These are phyloP conservation scores for Engraulis encrasicolus DNA, from an alignment of 2,113 vertebrate species.

Conservation along the genomic window DNA sequence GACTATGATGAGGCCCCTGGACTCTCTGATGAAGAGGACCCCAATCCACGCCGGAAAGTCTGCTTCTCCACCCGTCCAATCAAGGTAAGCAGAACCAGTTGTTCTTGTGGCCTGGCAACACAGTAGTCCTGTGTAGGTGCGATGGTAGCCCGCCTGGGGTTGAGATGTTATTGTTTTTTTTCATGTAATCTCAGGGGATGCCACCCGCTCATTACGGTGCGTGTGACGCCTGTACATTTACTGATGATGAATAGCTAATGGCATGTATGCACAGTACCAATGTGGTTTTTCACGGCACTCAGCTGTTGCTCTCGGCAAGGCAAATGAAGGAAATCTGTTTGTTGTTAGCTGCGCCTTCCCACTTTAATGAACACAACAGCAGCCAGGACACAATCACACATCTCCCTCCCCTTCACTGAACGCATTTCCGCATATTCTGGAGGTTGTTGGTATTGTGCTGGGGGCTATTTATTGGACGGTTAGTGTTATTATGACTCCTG, in stretches of 20 bases:
- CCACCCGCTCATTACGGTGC: not conserved
- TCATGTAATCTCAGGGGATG: not conserved
- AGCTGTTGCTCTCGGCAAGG: not conserved
- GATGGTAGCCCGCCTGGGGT: not conserved
- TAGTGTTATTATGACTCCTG: slow-evolving; percentile 42
- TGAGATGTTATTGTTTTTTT: not conserved
- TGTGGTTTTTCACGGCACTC: not conserved
- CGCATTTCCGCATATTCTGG: not conserved
- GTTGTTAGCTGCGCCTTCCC: not conserved
- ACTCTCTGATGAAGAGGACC: slow-evolving; percentile 88
- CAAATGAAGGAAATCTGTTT: not conserved
- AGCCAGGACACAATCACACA: no score
- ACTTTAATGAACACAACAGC: not conserved
- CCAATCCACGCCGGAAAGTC: slow-evolving; percentile 76
- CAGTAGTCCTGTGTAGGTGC: not conserved
- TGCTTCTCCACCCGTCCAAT: slow-evolving; percentile 88
- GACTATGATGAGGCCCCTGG: slow-evolving; percentile 84
- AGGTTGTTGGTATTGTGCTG: not conserved
- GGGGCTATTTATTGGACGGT: not conserved
- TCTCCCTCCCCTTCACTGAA: not conserved
- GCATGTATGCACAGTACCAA: not conserved
- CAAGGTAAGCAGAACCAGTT: slow-evolving; percentile 71
- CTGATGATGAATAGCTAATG: not conserved
- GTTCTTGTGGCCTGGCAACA: not conserved
- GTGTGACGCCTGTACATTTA: not conserved